Percentiles rank a stretch among this genome's conserved stretches.
Evolutionary conservation across 2,888 invertebrate species (phyloP).

Genomic region (Deilephila porcellus): DNA sequence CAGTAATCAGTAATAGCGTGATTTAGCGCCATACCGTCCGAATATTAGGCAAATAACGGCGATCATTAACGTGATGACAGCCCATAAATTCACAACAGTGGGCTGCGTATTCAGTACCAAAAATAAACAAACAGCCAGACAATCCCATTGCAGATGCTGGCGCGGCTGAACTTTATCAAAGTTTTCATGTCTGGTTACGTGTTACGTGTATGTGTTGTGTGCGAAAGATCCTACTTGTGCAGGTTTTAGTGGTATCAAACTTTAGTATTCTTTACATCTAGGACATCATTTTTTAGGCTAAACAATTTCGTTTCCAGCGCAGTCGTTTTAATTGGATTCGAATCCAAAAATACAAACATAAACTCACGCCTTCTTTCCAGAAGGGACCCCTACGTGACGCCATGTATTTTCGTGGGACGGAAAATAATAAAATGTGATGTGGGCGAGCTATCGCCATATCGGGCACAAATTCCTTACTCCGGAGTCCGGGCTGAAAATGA

Average conservation of each 20-base stretch:
- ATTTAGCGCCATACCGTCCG: conserved; percentile 1
- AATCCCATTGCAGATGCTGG: conserved; percentile 1
- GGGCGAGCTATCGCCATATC: too few species aligned
- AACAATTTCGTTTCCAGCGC: too few species aligned
- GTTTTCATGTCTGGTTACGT: conserved; percentile 6
- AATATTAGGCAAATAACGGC: conserved; percentile 22
- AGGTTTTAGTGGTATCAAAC: not conserved
- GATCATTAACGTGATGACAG: conserved; percentile 22
- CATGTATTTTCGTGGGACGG: too few species aligned
- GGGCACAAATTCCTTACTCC: too few species aligned
- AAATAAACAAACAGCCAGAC: conserved; percentile 11
- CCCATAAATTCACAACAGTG: conserved; percentile 9
- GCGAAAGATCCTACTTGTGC: not conserved
- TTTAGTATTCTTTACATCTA: too few species aligned
- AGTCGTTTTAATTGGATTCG: too few species aligned
- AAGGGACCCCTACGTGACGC: too few species aligned
- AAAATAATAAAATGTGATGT: too few species aligned
- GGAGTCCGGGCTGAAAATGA: too few species aligned
- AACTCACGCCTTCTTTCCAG: too few species aligned
- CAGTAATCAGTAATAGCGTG: conserved; percentile 7
- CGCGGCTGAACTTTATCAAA: conserved; percentile 4
- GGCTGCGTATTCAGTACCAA: conserved; percentile 17
- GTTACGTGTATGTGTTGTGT: not conserved
- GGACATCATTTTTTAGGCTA: too few species aligned
- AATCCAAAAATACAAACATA: too few species aligned